Base-by-base conservation (phyloP, 2,797 vertebrate species). In the Epinephelus malabaricus region DNA sequence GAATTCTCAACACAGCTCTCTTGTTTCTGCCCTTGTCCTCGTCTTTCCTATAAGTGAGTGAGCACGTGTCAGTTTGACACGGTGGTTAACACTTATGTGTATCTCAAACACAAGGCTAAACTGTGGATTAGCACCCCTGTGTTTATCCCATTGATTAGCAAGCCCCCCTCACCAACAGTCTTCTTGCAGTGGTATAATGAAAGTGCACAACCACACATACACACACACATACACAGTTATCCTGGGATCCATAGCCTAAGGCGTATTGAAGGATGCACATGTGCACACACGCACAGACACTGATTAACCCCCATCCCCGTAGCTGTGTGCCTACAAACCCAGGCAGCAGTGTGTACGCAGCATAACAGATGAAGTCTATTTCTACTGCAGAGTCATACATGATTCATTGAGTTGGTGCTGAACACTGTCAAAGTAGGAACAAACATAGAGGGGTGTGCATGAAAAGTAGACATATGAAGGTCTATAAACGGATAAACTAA, bases 371-470 rank as follows among this genome's bases (percentile, higher is more conserved):
- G 80, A 90, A 87, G 86, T 88, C 83, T 86, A 88, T 89, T 92
- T 93, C 82, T 75, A 84, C 88, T 87, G 90, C 89, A 91, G 82
- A 77, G 65, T 88, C 89, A 92, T 91, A 83, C 87, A 94, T 90
- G 92, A 94, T 93, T 93, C 86, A 93, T 89, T 55, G 80, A 88
- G 83, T 84, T 86, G 76, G 53, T 76, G 79, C 85, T 83, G 77
- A 88, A 86, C 82, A 75, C 82, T 86, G 82, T 90, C 78, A 88
- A 89, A 86, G 76, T 55, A 67, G 79, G 73, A 88, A 82, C 86
- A 92, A 86, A 88, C 84, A 92, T 38, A 5, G 68, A 70, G 53
- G 47, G 50, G 30, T 14, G 59, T 3, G 11, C 61, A 84, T 79
- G 78, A 84, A 85, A 81, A 87, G 72, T 60, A 62, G 73, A 78